Evolutionary conservation across 2,113 vertebrate genomes (phyloP).

Genomic region (Dromiciops gliroides): DNA sequence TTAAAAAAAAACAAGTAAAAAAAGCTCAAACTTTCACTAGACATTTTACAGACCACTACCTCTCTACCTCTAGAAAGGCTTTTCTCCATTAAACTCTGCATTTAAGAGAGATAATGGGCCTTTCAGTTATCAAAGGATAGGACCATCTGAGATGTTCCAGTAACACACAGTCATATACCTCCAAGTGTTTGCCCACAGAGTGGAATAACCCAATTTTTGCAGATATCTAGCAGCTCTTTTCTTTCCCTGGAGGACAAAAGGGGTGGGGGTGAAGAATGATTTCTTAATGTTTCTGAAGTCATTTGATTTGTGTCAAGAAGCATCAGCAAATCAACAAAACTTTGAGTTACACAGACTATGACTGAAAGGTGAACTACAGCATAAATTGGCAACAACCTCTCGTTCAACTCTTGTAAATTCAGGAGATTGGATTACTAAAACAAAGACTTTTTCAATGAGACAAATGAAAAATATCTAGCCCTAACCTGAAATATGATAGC

Average conservation of each 20-base stretch:
- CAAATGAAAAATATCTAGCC: not conserved
- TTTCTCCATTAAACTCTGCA: slow-evolving; percentile 49
- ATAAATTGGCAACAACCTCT: not conserved
- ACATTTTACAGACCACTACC: slow-evolving; percentile 51
- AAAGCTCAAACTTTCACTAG: slow-evolving; percentile 1
- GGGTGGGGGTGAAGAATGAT: not conserved
- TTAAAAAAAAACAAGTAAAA: slow-evolving; percentile 3
- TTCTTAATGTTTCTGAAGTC: not conserved
- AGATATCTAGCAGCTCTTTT: not conserved
- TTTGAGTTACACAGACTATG: not conserved
- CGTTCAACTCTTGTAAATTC: not conserved
- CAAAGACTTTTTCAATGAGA: not conserved
- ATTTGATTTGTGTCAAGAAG: not conserved
- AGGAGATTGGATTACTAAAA: not conserved
- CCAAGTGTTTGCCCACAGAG: not conserved
- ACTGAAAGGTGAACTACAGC: not conserved
- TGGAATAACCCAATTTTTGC: slow-evolving; percentile 9
- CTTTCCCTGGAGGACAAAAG: slow-evolving; percentile 1
- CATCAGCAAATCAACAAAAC: slow-evolving; percentile 5
- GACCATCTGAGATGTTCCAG: slow-evolving; percentile 22
- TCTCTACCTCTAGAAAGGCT: slow-evolving; percentile 14
- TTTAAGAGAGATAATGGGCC: slow-evolving; percentile 60
- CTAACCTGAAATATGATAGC: not conserved
- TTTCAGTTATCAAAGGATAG: slow-evolving; percentile 8
- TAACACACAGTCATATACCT: not conserved